Percentiles rank a stretch among this genome's conserved stretches.
These are phyloP conservation scores for Callopanchax toddi DNA, from an alignment of 2,113 vertebrate species.

Conservation along the genomic window DNA sequence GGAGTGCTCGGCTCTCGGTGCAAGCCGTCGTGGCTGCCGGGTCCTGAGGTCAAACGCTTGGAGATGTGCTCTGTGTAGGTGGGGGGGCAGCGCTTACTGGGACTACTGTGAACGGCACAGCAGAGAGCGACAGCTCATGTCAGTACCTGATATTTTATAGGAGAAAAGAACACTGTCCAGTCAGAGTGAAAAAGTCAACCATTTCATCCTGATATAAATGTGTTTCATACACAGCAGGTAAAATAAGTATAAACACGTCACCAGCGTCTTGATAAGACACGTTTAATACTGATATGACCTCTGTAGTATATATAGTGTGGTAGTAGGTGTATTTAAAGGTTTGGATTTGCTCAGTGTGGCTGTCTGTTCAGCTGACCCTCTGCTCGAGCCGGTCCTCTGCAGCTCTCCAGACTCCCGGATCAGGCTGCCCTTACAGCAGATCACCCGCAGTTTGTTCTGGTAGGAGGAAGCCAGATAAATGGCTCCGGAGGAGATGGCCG, in stretches of 20 bases:
- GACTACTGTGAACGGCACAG: slow-evolving; percentile 81
- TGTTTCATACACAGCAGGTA: too few relatives aligned
- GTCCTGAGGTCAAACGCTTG: slow-evolving; percentile 92
- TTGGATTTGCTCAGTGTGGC: too few relatives aligned
- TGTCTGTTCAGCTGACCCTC: slow-evolving; percentile 61
- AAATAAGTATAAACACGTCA: too few relatives aligned
- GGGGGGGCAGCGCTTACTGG: slow-evolving; percentile 95
- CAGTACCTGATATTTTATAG: background rate
- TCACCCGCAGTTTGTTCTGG: slow-evolving; percentile 96
- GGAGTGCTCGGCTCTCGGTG: slow-evolving; percentile 96
- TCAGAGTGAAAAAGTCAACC: too few relatives aligned
- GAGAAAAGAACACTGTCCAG: too few relatives aligned
- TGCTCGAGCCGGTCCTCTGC: slow-evolving; percentile 82
- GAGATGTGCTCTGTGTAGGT: slow-evolving; percentile 99
- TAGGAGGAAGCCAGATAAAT: slow-evolving; percentile 98
- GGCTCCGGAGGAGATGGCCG: slow-evolving; percentile 94
- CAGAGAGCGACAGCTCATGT: background rate
- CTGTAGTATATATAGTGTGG: too few relatives aligned
- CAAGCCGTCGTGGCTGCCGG: slow-evolving; percentile 87
- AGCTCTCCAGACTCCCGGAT: slow-evolving; percentile 93
- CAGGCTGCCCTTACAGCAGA: slow-evolving; percentile 98
- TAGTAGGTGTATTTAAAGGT: too few relatives aligned
- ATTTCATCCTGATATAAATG: too few relatives aligned
- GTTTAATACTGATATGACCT: too few relatives aligned
- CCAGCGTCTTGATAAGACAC: too few relatives aligned